Evolutionary conservation across 2,888 invertebrate genomes (phyloP), one percentile per base, ranked within the genome.

Genomic region (Conchocele bisecta): DNA sequence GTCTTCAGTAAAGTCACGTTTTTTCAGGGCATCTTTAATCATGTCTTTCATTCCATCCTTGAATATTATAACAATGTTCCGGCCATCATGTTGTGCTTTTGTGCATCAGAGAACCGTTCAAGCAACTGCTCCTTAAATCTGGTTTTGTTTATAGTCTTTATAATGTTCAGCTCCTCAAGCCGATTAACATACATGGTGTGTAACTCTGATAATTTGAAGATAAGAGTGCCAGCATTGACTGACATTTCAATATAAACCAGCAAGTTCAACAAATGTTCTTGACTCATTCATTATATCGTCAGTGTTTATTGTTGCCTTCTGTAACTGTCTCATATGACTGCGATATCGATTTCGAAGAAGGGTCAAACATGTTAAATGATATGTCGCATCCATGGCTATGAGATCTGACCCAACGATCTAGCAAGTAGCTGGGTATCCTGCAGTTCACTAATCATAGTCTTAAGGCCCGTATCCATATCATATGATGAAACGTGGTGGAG

Each of bases 401-500:
- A 75, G 35, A 46, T 72, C 70, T 6, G 71, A 71, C 37, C 58
- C 50, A 56, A 57, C n/a, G 67, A 53, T 46, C 72, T 72, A 11
- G 67, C 67, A 11, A 72, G 28, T 7, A 72, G 57, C 20, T 3
- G 22, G 13, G 29, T 44, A 15, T 65, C 64, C 26, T 53, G 51
- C 20, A 54, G 20, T 41, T n/a, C n/a, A n/a, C n/a, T n/a, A n/a
- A n/a, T n/a, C n/a, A n/a, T n/a, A n/a, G n/a, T n/a, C n/a, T n/a
- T n/a, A n/a, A n/a, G n/a, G n/a, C n/a, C n/a, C n/a, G n/a, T n/a
- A n/a, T n/a, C n/a, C n/a, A n/a, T n/a, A n/a, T n/a, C n/a, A n/a
- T n/a, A n/a, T n/a, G n/a, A n/a, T n/a, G n/a, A n/a, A n/a, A n/a
- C n/a, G n/a, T n/a, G n/a, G n/a, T n/a, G n/a, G n/a, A n/a, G n/a